Conservation (phyloP, 1,140 invertebrate genomes). For the Drosophila parabipectinata region DNA sequence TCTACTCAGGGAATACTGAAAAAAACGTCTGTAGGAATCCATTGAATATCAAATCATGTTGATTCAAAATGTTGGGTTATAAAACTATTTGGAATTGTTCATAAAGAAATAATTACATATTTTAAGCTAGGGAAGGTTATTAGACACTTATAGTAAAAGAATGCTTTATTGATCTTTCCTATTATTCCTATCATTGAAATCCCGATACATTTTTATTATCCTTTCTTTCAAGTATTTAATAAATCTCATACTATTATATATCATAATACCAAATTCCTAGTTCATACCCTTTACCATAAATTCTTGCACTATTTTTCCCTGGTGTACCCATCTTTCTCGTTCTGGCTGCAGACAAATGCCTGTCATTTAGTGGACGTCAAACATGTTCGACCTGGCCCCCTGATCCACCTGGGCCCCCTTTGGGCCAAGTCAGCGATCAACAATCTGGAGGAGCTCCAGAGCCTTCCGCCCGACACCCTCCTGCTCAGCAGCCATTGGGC, state of each 20-base stretch:
- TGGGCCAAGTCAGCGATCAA: slow-evolving; percentile 26
- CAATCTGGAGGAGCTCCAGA: slow-evolving; percentile 17
- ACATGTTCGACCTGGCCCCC: slow-evolving; percentile 62
- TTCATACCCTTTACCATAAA: background rate
- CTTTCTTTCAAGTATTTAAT: too few relatives aligned
- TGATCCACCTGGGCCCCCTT: slow-evolving; percentile 14
- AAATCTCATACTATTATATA: too few relatives aligned
- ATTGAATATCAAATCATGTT: too few relatives aligned
- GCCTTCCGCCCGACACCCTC: slow-evolving; percentile 10
- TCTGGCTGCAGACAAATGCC: slow-evolving; percentile 68
- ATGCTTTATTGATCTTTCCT: too few relatives aligned
- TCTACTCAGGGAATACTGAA: slow-evolving; percentile 63
- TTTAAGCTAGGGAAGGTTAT: too few relatives aligned
- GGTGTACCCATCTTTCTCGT: slow-evolving; percentile 19
- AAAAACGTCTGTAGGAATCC: background rate
- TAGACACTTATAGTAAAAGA: too few relatives aligned
- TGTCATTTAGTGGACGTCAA: slow-evolving; percentile 76
- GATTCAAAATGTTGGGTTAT: too few relatives aligned
- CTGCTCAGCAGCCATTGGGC: slow-evolving; percentile 58
- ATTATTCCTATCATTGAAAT: too few relatives aligned
- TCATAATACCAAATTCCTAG: too few relatives aligned
- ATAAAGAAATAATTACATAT: too few relatives aligned
- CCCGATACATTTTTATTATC: too few relatives aligned
- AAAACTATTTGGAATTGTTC: too few relatives aligned
- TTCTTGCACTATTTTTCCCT: background rate